A percentile compares a stretch with the other conserved stretches of the same genome.
Evolutionary conservation across 2,797 vertebrate genomes (phyloP).

Genomic region (Sandelia bainsii): DNA sequence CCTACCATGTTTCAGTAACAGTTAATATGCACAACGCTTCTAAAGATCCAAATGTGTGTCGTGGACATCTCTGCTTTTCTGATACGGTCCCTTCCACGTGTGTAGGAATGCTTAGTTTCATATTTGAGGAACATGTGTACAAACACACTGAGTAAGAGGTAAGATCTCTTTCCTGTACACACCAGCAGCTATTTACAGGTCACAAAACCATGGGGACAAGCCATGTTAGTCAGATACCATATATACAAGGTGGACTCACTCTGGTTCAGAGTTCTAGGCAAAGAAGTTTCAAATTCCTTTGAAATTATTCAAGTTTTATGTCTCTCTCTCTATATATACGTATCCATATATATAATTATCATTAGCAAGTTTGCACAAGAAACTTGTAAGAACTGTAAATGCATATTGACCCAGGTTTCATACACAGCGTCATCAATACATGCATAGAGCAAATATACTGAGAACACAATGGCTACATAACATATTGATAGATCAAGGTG

Average conservation of each 20-base stretch:
- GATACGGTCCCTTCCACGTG: background rate
- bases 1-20: constrained; percentile 6
- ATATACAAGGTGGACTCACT: constrained; percentile 46
- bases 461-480: constrained; percentile 77
- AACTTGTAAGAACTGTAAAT: constrained; percentile 69
- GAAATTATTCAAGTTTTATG: constrained; percentile 54
- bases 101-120: constrained; percentile 36
- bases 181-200: constrained; percentile 68
- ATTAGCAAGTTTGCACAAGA: constrained; percentile 65
- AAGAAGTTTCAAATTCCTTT: constrained; percentile 60
- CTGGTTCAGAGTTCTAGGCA: constrained; percentile 58
- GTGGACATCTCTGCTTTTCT: background rate
- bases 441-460: constrained; percentile 82
- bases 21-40: constrained; percentile 10
- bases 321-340: constrained; percentile 7
- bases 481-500: constrained; percentile 62
- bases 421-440: constrained; percentile 75
- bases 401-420: constrained; percentile 72
- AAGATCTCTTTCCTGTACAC: constrained; percentile 45
- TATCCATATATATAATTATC: constrained; percentile 13
- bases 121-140: constrained; percentile 37
- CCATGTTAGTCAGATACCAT: constrained; percentile 51
- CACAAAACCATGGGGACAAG: constrained; percentile 59
- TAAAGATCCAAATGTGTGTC: background rate
- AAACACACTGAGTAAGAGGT: constrained; percentile 46